Conservation (phyloP, 2,888 invertebrate genomes). For the Drymonia ruficornis region DNA sequence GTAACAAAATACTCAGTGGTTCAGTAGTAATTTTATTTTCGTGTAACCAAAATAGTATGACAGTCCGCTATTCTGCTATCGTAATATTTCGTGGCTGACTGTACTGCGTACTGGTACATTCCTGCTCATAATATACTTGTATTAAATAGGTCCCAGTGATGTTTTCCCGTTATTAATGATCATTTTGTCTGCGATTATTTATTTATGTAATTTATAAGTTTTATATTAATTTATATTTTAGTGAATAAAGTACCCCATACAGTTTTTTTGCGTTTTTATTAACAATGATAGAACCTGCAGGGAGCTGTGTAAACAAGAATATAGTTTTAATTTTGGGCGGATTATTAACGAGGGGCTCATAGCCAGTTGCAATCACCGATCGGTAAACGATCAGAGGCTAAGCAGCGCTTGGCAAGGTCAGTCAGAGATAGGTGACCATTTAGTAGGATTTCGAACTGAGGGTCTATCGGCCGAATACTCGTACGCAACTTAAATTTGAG, state of each 20-base stretch:
- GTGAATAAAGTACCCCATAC: conserved; percentile 71
- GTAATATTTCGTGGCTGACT: background rate
- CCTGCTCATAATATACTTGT: conserved; percentile 28
- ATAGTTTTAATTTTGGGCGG: too few species aligned
- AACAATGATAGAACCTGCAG: background rate
- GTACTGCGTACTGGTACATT: conserved; percentile 30
- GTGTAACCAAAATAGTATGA: background rate
- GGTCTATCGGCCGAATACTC: too few species aligned
- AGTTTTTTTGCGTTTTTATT: conserved; percentile 27
- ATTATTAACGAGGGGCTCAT: too few species aligned
- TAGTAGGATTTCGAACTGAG: too few species aligned
- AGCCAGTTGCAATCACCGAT: too few species aligned
- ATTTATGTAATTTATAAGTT: conserved; percentile 77
- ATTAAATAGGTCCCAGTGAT: conserved; percentile 26
- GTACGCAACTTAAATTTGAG: too few species aligned
- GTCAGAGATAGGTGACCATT: too few species aligned
- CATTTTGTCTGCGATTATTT: conserved; percentile 71
- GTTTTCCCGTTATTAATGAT: conserved; percentile 45
- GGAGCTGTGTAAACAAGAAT: background rate
- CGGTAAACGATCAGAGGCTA: too few species aligned
- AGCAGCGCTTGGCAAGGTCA: too few species aligned
- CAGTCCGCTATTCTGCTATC: background rate
- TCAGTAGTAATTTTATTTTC: background rate
- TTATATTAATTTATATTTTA: conserved; percentile 79
- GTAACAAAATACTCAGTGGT: background rate